phyloP scores from a whole-genome alignment of 2,888 invertebrate species.

The Pycnomerus fuliginosus region DNA sequence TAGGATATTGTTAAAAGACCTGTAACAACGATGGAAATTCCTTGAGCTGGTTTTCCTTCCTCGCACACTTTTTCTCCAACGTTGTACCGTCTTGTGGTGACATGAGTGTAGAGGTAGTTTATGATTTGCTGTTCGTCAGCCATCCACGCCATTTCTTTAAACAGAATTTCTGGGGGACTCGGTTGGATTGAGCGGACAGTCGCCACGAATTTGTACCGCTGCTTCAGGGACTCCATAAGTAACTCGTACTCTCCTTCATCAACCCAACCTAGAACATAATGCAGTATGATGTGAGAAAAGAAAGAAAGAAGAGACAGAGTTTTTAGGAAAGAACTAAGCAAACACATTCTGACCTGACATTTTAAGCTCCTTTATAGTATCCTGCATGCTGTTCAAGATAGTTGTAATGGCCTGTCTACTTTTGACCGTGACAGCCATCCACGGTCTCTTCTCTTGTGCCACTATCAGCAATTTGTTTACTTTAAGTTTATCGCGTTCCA shows the following conservation, averaged over 20 bases:
- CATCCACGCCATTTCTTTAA: slow-evolving; percentile 35
- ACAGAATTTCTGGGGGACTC: slow-evolving; percentile 54
- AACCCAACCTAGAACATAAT: slow-evolving; percentile 58
- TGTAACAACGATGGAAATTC: slow-evolving; percentile 52
- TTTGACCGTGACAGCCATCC: slow-evolving; percentile 66
- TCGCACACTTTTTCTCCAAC: slow-evolving; percentile 29
- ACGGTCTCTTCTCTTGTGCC: slow-evolving; percentile 43
- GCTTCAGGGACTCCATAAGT: neutral
- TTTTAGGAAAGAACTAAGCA: no score
- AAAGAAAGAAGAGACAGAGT: no score
- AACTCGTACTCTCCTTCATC: neutral
- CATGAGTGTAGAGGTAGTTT: slow-evolving; percentile 14
- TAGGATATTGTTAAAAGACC: slow-evolving; percentile 32
- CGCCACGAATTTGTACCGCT: slow-evolving; percentile 2
- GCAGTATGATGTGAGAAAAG: slow-evolving; percentile 54
- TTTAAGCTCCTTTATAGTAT: slow-evolving; percentile 57
- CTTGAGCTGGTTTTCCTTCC: slow-evolving; percentile 45
- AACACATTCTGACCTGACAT: slow-evolving; percentile 53
- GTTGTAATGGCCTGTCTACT: slow-evolving; percentile 63
- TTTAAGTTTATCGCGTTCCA: no score
- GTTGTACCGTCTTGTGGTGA: slow-evolving; percentile 27
- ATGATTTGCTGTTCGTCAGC: slow-evolving; percentile 20
- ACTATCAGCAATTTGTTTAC: slow-evolving; percentile 1
- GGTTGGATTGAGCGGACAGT: slow-evolving; percentile 48
- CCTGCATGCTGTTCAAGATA: slow-evolving; percentile 60